Conservation (phyloP, 2,113 vertebrate species). For the Spilogale gracilis region DNA sequence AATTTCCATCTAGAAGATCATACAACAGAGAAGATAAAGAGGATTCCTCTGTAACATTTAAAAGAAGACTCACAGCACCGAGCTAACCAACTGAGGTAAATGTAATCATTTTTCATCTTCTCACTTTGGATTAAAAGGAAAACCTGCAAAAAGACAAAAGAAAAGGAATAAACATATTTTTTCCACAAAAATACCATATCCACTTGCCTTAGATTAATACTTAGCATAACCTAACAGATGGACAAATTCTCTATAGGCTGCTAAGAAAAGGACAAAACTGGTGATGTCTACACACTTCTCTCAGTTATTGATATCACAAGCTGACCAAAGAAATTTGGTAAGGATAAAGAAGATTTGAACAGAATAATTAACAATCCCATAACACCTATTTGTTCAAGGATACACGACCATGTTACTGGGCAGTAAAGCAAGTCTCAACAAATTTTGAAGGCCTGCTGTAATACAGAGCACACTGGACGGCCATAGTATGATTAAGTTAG, state of each 20-base stretch:
- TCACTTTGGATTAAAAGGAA: constrained; percentile 98
- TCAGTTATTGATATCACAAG: background rate
- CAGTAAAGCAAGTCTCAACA: background rate
- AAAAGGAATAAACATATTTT: constrained; percentile 30
- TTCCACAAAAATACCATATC: constrained; percentile 76
- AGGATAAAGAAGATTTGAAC: background rate
- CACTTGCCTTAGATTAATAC: background rate
- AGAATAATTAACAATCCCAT: background rate
- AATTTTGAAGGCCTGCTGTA: background rate
- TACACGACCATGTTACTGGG: background rate
- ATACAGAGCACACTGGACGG: background rate
- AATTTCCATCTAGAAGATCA: constrained; percentile 51
- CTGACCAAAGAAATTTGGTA: background rate
- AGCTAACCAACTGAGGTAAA: constrained; percentile 97
- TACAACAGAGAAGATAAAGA: constrained; percentile 57
- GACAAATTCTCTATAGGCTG: background rate
- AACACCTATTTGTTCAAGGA: background rate
- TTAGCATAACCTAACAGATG: background rate
- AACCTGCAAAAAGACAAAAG: constrained; percentile 88
- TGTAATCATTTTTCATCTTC: constrained; percentile 97
- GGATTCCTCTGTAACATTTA: constrained; percentile 60
- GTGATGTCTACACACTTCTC: background rate
- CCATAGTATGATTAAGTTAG: background rate
- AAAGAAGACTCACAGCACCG: constrained; percentile 95
- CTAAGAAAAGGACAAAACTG: background rate